Conservation (phyloP, 2,797 vertebrate genomes). For the Protosalanx chinensis region DNA sequence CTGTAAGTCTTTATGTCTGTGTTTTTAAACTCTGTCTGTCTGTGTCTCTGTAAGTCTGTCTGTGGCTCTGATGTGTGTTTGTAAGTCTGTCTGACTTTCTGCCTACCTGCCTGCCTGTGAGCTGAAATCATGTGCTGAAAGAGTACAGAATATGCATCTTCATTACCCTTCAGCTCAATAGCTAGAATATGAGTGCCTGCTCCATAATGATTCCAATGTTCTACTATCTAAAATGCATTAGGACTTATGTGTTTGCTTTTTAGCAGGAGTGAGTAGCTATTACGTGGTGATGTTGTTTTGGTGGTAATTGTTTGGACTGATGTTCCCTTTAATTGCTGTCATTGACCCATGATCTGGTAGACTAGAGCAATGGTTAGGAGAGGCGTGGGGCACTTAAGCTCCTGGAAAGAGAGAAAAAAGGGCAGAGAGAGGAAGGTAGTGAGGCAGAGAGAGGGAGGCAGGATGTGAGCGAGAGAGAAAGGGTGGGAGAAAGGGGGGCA, state of each 20-base stretch:
- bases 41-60: too few relatives aligned
- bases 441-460: neutral
- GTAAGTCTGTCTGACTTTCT: too few relatives aligned
- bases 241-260: neutral
- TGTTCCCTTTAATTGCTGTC: neutral
- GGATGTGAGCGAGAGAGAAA: neutral
- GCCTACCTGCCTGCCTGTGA: too few relatives aligned
- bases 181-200: neutral
- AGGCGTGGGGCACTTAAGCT: neutral
- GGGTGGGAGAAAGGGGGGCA: neutral
- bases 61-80: too few relatives aligned
- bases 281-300: neutral
- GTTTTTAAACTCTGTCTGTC: too few relatives aligned
- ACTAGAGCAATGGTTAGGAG: neutral
- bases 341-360: neutral
- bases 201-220: neutral
- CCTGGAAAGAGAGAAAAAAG: neutral
- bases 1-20: too few relatives aligned
- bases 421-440: neutral
- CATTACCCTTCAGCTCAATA: neutral
- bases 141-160: neutral
- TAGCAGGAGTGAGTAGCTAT: neutral
- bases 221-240: neutral
- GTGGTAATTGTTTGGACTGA: slow-evolving; percentile 1
- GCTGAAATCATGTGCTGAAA: neutral